phyloP scores from a whole-genome alignment of 1,140 invertebrate species.

The Drosophila varians region DNA sequence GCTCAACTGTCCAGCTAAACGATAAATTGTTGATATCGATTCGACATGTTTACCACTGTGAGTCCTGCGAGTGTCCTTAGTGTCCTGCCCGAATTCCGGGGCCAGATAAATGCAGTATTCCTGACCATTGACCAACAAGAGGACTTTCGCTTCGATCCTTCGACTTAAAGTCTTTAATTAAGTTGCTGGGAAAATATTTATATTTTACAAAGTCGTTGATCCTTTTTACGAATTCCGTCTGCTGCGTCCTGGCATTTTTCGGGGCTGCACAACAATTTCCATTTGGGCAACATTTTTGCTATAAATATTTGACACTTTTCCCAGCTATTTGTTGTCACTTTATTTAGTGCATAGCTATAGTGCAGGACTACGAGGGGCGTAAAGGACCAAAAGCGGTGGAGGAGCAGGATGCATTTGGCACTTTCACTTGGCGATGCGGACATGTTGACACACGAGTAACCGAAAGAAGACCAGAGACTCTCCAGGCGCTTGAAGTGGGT shows the following conservation, averaged over 20 bases:
- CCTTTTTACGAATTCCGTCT: not conserved
- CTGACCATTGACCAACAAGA: conserved; percentile 30
- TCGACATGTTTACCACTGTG: conserved; percentile 36
- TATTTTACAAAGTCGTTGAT: not conserved
- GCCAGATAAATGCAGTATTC: conserved; percentile 22
- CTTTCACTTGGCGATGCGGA: conserved; percentile 25
- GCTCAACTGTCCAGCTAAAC: conserved; percentile 51
- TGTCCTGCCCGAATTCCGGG: conserved; percentile 2
- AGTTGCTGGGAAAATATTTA: too few relatives aligned
- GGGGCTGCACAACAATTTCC: conserved; percentile 37
- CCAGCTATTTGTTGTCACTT: conserved; percentile 63
- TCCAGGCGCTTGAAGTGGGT: not conserved
- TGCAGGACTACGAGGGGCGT: conserved; percentile 1
- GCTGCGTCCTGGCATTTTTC: conserved; percentile 2
- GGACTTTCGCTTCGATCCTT: not conserved
- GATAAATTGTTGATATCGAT: conserved; percentile 77
- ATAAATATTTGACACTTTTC: conserved; percentile 61
- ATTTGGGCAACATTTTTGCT: conserved; percentile 40
- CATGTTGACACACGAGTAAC: conserved; percentile 9
- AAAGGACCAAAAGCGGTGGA: not conserved
- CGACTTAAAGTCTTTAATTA: not conserved
- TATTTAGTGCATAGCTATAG: conserved; percentile 41
- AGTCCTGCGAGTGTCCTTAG: not conserved
- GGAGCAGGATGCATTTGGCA: conserved; percentile 34
- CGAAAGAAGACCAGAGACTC: conserved; percentile 2